Conservation (phyloP, 2,888 invertebrate species). For the Leptinotarsa rubiginosa region DNA sequence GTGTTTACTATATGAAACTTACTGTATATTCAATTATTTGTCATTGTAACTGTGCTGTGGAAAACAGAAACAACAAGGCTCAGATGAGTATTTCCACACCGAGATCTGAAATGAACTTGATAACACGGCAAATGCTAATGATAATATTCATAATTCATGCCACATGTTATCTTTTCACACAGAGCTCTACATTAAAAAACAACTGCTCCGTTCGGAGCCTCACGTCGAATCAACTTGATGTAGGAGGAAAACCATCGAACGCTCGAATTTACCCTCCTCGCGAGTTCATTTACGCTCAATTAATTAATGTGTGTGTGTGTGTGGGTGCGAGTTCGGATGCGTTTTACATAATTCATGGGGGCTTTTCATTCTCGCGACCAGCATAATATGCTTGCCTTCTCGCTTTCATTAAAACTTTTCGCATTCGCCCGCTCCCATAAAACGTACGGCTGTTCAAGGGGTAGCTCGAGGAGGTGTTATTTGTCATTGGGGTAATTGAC, state of each 20-base stretch:
- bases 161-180: no score
- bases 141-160: no score
- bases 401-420: slow-evolving; percentile 42
- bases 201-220: no score
- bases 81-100: no score
- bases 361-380: slow-evolving; percentile 35
- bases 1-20: no score
- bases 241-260: neutral
- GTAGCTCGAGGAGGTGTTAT: neutral
- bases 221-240: neutral
- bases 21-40: no score
- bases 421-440: slow-evolving; percentile 53
- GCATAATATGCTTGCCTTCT: slow-evolving; percentile 35
- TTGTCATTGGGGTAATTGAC: slow-evolving; percentile 8
- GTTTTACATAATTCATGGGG: slow-evolving; percentile 41
- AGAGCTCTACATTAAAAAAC: no score
- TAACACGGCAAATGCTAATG: no score
- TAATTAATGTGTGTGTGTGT: slow-evolving; percentile 42
- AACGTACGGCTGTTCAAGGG: slow-evolving; percentile 10
- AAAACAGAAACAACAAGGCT: no score
- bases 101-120: no score
- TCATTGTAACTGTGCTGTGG: no score
- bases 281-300: slow-evolving; percentile 40
- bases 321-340: slow-evolving; percentile 30
- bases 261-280: slow-evolving; percentile 24